These are phyloP conservation scores for Dolichoris vasculosae DNA, from an alignment of 1,140 invertebrate genomes.

Conservation along the genomic window DNA sequence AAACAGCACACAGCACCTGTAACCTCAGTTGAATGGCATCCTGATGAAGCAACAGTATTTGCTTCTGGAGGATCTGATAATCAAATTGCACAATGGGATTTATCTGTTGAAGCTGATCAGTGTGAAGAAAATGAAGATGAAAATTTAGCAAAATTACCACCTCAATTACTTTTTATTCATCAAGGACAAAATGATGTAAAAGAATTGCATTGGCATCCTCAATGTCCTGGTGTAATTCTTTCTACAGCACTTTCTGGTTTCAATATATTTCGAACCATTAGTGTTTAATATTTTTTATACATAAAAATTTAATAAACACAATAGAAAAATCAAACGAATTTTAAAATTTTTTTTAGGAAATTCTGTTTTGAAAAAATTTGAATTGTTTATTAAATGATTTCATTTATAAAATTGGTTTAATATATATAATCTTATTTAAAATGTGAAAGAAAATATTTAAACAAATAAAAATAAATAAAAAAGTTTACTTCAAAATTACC, in stretches of 20 bases:
- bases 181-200: constrained; percentile 98
- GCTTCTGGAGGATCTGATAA: constrained; percentile 95
- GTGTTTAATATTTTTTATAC: constrained; percentile 81
- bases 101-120: constrained; percentile 90
- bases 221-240: constrained; percentile 94
- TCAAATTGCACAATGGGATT: constrained; percentile 98
- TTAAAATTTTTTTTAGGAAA: no score
- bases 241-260: constrained; percentile 96
- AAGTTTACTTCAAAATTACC: no score
- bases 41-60: constrained; percentile 92
- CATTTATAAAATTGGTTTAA: no score
- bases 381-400: no score
- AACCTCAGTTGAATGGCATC: constrained; percentile 98
- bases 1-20: constrained; percentile 95
- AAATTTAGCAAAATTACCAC: constrained; percentile 84
- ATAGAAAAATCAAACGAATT: constrained; percentile 20
- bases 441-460: no score
- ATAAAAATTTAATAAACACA: constrained; percentile 29
- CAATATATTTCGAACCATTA: constrained; percentile 98
- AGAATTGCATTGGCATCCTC: constrained; percentile 98
- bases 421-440: no score
- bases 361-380: no score
- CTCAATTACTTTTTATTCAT: constrained; percentile 98
- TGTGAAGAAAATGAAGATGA: constrained; percentile 77
- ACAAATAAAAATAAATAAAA: no score